Base-by-base conservation (phyloP, 2,888 invertebrate genomes). In the Oxystoma pomonae region DNA sequence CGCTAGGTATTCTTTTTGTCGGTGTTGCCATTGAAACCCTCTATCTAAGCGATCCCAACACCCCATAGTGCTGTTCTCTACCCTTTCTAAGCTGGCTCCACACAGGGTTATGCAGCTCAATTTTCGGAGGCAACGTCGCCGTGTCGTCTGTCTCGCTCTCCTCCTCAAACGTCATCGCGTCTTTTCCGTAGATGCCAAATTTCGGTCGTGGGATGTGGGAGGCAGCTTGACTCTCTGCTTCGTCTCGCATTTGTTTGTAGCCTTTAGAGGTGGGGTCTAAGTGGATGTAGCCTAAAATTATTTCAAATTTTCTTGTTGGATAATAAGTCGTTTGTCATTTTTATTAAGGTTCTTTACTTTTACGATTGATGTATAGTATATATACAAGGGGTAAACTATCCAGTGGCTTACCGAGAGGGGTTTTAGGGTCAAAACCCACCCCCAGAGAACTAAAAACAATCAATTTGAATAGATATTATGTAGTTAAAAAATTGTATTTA, bases 21-120 rank as follows among this genome's bases (percentile, higher is more conserved):
- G n/a, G n/a, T 9, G n/a, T 50, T n/a, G 50, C 9, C 9, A 50
- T 50, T n/a, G 3, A 53, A 53, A 19, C 53, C 53, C n/a, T 9
- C 5, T n/a, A 5, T 17, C n/a, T 19, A 19, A 53, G n/a, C 5
- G 53, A 35, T 7, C 53, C n/a, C 7, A 20, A 20, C 18, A 57
- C 18, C 57, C 57, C 57, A 20, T 57, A 20, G n/a, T 20, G 5
- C n/a, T 58, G 53, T 22, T 66, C 62, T 70, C 69, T 74, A 79
- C 80, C 80, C 77, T 77, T 77, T 72, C 77, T 71, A 55, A 80
- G 78, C 68, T 78, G 75, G 67, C 80, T 78, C 79, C 80, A 81
- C 59, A 81, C 79, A 0, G 81, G 81, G 1, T 79, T 78, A 68
- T 80, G 79, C 56, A 73, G 68, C 60, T 77, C 76, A 69, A 75